Percentiles rank a stretch among this genome's conserved stretches.
These are phyloP conservation scores for Trigoniulus corallinus DNA, from an alignment of 1,140 invertebrate species.

Conservation along the genomic window DNA sequence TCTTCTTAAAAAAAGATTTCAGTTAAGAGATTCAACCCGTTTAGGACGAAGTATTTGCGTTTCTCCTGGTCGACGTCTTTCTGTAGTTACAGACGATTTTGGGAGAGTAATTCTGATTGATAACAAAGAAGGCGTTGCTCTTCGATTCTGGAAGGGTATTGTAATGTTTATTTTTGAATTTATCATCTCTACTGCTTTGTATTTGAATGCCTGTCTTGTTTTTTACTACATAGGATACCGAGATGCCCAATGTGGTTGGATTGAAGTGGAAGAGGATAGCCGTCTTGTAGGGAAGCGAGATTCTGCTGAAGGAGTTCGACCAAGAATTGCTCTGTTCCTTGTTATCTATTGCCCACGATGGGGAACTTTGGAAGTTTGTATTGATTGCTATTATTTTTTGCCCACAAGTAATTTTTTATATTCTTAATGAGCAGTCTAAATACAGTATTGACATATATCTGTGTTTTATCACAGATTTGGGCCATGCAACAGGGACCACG, in stretches of 20 bases:
- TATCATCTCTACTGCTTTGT: neutral
- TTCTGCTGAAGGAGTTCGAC: conserved; percentile 23
- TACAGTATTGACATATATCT: neutral
- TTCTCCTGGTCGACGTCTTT: conserved; percentile 61
- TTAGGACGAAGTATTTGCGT: conserved; percentile 49
- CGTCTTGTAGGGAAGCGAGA: conserved; percentile 14
- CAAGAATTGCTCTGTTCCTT: conserved; percentile 49
- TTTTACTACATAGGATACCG: conserved; percentile 43
- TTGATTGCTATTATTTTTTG: neutral
- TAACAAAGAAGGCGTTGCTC: conserved; percentile 51
- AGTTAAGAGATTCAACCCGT: conserved; percentile 22
- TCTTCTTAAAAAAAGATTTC: neutral
- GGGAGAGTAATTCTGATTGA: conserved; percentile 75
- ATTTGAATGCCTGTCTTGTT: neutral
- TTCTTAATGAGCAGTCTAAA: too few relatives aligned
- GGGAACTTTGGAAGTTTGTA: conserved; percentile 56
- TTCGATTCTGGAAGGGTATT: conserved; percentile 77
- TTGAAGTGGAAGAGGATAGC: conserved; percentile 52
- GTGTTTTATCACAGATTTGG: conserved; percentile 33
- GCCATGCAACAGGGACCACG: conserved; percentile 64
- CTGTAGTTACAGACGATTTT: conserved; percentile 64
- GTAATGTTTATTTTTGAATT: conserved; percentile 1
- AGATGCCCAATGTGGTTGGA: conserved; percentile 81
- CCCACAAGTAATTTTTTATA: neutral
- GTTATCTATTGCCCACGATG: conserved; percentile 70